phyloP scores from a whole-genome alignment of 2,797 vertebrate genomes.

The Myripristis jacobus region DNA sequence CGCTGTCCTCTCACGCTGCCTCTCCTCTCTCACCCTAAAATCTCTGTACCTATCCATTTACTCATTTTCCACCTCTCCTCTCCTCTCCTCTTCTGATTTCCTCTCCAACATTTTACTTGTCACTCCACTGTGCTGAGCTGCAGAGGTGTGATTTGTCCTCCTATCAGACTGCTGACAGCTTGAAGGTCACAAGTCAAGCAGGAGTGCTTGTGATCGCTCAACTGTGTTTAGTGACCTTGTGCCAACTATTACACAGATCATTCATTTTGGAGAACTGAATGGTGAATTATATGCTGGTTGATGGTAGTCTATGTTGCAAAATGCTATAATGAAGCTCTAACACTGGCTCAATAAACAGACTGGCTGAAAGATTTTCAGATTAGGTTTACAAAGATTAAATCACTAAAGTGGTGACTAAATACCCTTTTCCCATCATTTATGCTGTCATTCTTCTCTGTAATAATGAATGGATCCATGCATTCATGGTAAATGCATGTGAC shows the following conservation, averaged over 20 bases:
- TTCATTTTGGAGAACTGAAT: not conserved
- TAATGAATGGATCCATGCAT: not conserved
- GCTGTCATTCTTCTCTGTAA: too few species aligned
- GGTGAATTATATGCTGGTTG: not conserved
- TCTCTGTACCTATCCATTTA: too few species aligned
- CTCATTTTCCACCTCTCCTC: constrained; percentile 6
- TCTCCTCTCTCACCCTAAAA: too few species aligned
- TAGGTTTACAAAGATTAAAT: too few species aligned
- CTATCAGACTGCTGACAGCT: constrained; percentile 22
- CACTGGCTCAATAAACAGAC: too few species aligned
- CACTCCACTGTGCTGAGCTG: constrained; percentile 38
- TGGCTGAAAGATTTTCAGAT: too few species aligned
- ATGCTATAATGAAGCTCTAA: too few species aligned
- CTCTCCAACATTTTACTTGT: constrained; percentile 42
- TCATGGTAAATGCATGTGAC: not conserved
- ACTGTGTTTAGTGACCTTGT: constrained; percentile 13
- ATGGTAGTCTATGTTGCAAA: too few species aligned
- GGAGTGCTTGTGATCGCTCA: constrained; percentile 21
- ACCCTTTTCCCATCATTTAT: too few species aligned
- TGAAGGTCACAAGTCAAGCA: constrained; percentile 22
- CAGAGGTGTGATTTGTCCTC: constrained; percentile 54
- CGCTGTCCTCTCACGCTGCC: too few species aligned
- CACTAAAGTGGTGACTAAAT: too few species aligned
- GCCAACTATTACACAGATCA: not conserved
- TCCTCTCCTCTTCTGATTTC: constrained; percentile 5